Conservation (phyloP, 2,113 vertebrate species). For the Oenanthe oenanthe region DNA sequence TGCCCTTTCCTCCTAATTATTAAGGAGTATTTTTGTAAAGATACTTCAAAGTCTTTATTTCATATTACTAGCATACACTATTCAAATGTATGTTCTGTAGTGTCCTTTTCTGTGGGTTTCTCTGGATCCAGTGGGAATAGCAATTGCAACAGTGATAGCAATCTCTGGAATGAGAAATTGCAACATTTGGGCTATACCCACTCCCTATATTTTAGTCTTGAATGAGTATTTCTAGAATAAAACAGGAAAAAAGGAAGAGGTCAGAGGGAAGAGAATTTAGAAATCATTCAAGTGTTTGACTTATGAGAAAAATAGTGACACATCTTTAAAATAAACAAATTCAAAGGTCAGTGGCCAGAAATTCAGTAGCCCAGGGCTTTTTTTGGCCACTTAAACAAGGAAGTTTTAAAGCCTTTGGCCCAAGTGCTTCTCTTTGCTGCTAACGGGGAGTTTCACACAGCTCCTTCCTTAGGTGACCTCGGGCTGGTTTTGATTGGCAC, state of each 20-base stretch:
- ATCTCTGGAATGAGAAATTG: conserved; percentile 57
- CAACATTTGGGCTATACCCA: conserved; percentile 22
- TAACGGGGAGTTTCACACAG: neutral
- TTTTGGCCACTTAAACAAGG: neutral
- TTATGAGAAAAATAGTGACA: neutral
- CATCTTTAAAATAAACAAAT: conserved; percentile 3
- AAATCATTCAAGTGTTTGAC: conserved; percentile 2
- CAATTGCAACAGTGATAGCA: conserved; percentile 16
- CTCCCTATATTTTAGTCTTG: neutral
- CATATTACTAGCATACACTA: neutral
- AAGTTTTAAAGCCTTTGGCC: neutral
- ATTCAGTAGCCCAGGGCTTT: neutral
- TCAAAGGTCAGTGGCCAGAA: neutral
- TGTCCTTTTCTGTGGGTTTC: conserved; percentile 32
- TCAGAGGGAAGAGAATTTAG: conserved; percentile 6
- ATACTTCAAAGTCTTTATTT: conserved; percentile 4
- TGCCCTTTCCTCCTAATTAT: neutral
- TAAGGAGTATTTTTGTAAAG: neutral
- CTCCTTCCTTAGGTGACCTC: neutral
- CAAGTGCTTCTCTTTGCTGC: neutral
- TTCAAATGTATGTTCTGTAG: neutral
- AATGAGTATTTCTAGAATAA: conserved; percentile 38
- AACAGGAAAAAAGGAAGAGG: conserved; percentile 9
- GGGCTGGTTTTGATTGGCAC: neutral
- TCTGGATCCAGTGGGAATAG: neutral